phyloP scores from a whole-genome alignment of 2,888 invertebrate species.

The Lasioglossum pauxillum region DNA sequence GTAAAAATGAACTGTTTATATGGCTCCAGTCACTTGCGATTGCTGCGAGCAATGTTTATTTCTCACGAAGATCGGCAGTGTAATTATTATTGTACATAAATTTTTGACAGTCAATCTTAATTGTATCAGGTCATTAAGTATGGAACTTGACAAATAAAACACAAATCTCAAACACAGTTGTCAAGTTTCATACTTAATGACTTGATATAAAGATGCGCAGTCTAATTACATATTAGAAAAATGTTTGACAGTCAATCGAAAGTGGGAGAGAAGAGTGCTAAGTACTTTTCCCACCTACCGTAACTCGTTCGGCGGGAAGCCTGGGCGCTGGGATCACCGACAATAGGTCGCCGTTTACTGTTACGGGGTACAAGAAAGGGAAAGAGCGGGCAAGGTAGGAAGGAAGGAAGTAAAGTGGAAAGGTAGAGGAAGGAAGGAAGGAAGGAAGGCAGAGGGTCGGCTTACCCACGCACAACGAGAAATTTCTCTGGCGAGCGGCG shows the following conservation, averaged over 20 bases:
- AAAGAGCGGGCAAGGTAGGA: neutral
- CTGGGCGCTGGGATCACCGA: constrained; percentile 23
- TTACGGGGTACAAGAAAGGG: neutral
- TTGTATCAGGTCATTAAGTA: too few species aligned
- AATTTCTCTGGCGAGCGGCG: constrained; percentile 44
- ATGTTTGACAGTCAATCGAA: neutral
- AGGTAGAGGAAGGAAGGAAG: neutral
- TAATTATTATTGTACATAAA: too few species aligned
- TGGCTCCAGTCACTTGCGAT: too few species aligned
- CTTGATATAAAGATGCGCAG: too few species aligned
- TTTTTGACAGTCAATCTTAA: too few species aligned
- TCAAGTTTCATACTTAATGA: too few species aligned
- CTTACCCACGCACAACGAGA: constrained; percentile 25
- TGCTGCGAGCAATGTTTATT: too few species aligned
- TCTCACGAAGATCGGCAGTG: too few species aligned
- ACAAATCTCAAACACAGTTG: too few species aligned
- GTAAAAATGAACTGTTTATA: too few species aligned
- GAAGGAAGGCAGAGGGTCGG: constrained; percentile 8
- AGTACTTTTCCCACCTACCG: neutral
- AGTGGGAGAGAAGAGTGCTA: neutral
- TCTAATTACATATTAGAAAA: neutral
- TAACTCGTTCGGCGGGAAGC: constrained; percentile 34
- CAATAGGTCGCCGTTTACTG: constrained; percentile 21
- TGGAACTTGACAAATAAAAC: too few species aligned
- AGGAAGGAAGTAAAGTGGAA: neutral